phyloP scores from a whole-genome alignment of 2,797 vertebrate genomes.

The Chrosomus eos region DNA sequence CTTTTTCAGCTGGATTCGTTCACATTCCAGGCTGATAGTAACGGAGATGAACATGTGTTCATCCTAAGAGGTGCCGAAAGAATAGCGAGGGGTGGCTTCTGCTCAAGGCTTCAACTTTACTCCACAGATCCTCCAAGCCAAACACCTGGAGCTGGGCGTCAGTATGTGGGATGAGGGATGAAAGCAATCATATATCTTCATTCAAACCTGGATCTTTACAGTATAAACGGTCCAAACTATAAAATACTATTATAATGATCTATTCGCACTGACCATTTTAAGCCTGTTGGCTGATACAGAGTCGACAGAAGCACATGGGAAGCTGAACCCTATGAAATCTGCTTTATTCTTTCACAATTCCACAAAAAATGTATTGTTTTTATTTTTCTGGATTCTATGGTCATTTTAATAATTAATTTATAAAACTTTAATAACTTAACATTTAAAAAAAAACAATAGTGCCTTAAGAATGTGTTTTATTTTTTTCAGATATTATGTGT shows the following conservation, averaged over 20 bases:
- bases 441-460: too few relatives aligned
- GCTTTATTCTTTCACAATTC: neutral
- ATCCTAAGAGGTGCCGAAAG: slow-evolving; percentile 41
- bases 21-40: slow-evolving; percentile 29
- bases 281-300: neutral
- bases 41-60: slow-evolving; percentile 15
- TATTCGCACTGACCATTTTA: neutral
- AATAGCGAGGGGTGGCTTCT: slow-evolving; percentile 5
- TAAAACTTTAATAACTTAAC: neutral
- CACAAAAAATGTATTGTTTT: neutral
- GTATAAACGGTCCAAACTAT: neutral
- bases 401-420: neutral
- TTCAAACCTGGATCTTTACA: neutral
- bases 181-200: slow-evolving; percentile 20
- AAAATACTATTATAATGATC: neutral
- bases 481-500: too few relatives aligned
- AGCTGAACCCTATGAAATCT: neutral
- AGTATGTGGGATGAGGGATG: neutral
- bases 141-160: slow-evolving; percentile 13
- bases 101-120: neutral
- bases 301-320: neutral
- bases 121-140: neutral
- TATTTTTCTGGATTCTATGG: neutral
- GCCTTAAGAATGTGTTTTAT: too few relatives aligned
- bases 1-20: slow-evolving; percentile 34